A percentile compares a stretch with the other conserved stretches of the same genome.
These are phyloP conservation scores for Tamandua tetradactyla DNA, from an alignment of 2,797 vertebrate species.

Conservation along the genomic window DNA sequence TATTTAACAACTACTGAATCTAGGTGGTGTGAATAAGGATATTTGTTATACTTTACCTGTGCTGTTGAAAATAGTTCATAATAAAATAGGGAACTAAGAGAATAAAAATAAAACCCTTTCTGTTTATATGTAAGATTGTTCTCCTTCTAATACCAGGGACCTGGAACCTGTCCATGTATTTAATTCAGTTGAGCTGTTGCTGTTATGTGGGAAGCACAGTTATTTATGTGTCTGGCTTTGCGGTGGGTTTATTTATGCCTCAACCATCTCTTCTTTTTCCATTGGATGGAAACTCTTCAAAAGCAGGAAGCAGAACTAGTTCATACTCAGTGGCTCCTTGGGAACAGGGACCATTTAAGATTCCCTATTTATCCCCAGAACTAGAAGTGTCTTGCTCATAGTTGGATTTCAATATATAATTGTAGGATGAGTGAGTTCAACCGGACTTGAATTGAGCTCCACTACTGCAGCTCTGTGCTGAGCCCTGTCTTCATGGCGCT, in stretches of 20 bases:
- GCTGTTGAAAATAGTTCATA: conserved; percentile 30
- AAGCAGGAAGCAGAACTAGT: background rate
- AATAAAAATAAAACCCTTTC: background rate
- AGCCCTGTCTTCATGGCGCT: fast-evolving
- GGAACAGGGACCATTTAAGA: background rate
- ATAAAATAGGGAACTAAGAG: background rate
- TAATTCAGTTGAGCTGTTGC: background rate
- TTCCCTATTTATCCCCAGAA: background rate
- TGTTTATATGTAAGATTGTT: background rate
- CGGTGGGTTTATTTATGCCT: background rate
- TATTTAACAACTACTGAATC: background rate
- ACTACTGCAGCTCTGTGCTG: background rate
- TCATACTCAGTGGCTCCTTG: background rate
- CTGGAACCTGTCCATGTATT: background rate
- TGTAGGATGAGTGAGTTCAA: background rate
- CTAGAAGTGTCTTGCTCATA: background rate
- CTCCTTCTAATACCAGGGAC: background rate
- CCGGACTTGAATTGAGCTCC: background rate
- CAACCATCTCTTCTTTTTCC: background rate
- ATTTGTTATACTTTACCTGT: background rate
- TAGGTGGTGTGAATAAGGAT: background rate
- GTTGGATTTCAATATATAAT: background rate
- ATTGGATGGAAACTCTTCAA: background rate
- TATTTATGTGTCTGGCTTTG: background rate
- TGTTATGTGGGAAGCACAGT: background rate